Conservation (phyloP, 2,888 invertebrate genomes). For the Diarsia mendica region DNA sequence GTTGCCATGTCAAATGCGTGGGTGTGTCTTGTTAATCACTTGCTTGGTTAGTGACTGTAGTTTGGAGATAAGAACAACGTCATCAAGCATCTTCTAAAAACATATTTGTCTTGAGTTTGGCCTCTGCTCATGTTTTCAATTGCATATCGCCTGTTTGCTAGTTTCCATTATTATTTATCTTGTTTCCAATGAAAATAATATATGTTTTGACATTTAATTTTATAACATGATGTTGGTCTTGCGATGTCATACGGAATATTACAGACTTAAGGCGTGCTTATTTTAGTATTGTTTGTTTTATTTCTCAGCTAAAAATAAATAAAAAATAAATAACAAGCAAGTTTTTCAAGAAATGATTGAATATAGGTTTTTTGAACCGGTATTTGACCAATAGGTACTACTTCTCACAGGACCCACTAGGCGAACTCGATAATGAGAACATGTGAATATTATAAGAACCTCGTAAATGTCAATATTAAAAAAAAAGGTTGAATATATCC, state of each 20-base stretch:
- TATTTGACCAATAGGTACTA: not conserved
- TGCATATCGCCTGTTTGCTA: slow-evolving; percentile 79
- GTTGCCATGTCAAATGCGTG: slow-evolving; percentile 84
- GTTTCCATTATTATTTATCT: slow-evolving; percentile 88
- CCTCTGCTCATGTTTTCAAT: slow-evolving; percentile 84
- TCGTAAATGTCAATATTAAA: not conserved
- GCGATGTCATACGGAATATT: slow-evolving; percentile 63
- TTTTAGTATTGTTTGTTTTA: slow-evolving; percentile 30
- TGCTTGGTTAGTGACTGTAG: slow-evolving; percentile 74
- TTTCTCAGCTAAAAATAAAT: slow-evolving; percentile 15
- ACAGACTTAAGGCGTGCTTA: slow-evolving; percentile 43
- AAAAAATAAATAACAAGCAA: too few relatives aligned
- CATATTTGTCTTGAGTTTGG: slow-evolving; percentile 85
- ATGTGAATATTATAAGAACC: not conserved
- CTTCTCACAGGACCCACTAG: not conserved
- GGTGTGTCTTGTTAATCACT: slow-evolving; percentile 87
- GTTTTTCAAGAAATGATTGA: not conserved
- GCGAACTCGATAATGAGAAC: not conserved
- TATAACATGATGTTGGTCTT: slow-evolving; percentile 80
- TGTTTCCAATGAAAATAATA: slow-evolving; percentile 87
- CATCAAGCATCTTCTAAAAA: slow-evolving; percentile 80
- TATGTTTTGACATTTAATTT: slow-evolving; percentile 83
- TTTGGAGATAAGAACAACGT: slow-evolving; percentile 80
- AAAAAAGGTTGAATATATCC: not conserved
- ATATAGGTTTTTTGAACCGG: too few relatives aligned